Percentiles rank a stretch among this genome's conserved stretches.
phyloP scores from a whole-genome alignment of 1,140 invertebrate genomes.

The Pomacea maculata region DNA sequence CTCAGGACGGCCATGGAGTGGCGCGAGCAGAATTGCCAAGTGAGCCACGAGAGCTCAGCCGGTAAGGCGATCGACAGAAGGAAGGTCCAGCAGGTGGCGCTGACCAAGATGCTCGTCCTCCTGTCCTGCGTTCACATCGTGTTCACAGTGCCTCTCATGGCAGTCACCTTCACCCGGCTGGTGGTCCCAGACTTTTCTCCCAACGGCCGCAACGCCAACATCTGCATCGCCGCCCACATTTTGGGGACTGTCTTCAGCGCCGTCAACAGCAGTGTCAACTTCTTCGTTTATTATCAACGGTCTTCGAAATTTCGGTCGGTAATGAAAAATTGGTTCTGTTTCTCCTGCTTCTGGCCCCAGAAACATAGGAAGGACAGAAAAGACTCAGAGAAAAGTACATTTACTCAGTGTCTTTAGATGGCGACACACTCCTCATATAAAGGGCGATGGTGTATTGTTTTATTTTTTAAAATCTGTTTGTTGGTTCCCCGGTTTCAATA shows the following conservation, averaged over 20 bases:
- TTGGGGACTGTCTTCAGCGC: conserved; percentile 12
- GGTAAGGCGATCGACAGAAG: not conserved
- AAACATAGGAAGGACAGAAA: no score
- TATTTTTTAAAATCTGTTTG: no score
- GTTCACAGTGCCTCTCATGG: conserved; percentile 9
- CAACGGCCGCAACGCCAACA: conserved; percentile 10
- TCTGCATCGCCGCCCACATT: conserved; percentile 15
- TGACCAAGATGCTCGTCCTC: conserved; percentile 8
- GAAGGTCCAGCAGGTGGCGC: conserved; percentile 2
- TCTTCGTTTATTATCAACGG: conserved; percentile 11
- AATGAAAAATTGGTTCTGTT: not conserved
- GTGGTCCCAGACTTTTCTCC: conserved; percentile 8
- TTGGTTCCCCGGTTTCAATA: no score
- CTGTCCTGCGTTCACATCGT: conserved; percentile 12
- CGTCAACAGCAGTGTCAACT: conserved; percentile 18
- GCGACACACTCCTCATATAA: no score
- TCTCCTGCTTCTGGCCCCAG: not conserved
- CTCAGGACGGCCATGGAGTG: not conserved
- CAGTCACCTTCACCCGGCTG: not conserved
- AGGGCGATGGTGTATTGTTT: no score
- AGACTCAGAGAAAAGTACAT: no score
- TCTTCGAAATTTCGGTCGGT: not conserved
- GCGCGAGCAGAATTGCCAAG: not conserved
- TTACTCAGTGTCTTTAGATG: no score
- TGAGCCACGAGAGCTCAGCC: not conserved